Conservation (phyloP, 2,888 invertebrate species). For the Drosophila rubida region DNA sequence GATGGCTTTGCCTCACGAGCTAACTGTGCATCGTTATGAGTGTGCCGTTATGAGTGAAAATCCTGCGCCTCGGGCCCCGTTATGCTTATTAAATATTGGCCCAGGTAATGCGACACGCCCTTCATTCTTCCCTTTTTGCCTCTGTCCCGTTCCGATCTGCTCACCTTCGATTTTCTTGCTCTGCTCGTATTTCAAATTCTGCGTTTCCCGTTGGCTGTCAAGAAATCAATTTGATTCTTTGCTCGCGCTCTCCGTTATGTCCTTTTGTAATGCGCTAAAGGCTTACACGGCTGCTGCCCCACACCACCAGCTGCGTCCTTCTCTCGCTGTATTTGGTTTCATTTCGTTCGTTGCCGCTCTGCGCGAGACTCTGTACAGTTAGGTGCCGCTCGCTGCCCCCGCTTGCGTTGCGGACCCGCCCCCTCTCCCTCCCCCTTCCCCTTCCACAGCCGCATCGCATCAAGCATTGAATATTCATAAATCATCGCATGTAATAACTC, state of each 20-base stretch:
- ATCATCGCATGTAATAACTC: constrained; percentile 74
- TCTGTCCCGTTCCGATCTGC: constrained; percentile 26
- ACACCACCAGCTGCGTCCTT: constrained; percentile 26
- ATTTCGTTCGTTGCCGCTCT: constrained; percentile 7
- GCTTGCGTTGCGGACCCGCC: constrained; percentile 1
- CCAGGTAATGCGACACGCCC: constrained; percentile 73
- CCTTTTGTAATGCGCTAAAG: constrained; percentile 26
- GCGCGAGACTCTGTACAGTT: constrained; percentile 49
- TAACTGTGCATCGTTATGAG: constrained; percentile 61
- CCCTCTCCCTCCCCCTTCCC: no score
- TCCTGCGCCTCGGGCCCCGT: constrained; percentile 50
- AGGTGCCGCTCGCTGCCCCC: constrained; percentile 25
- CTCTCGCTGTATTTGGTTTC: constrained; percentile 60
- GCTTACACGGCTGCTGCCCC: constrained; percentile 18
- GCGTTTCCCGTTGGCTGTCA: constrained; percentile 61
- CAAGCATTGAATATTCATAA: constrained; percentile 76
- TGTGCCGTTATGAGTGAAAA: constrained; percentile 69
- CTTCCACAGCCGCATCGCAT: constrained; percentile 51
- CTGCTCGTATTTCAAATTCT: constrained; percentile 56
- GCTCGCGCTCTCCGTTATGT: constrained; percentile 37
- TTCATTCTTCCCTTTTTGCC: constrained; percentile 7
- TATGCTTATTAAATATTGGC: constrained; percentile 74
- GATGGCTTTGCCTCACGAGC: neutral
- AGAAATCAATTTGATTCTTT: constrained; percentile 61
- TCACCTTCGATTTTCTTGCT: constrained; percentile 70